Conservation (phyloP, 1,140 invertebrate genomes). For the Macrobrachium rosenbergii region DNA sequence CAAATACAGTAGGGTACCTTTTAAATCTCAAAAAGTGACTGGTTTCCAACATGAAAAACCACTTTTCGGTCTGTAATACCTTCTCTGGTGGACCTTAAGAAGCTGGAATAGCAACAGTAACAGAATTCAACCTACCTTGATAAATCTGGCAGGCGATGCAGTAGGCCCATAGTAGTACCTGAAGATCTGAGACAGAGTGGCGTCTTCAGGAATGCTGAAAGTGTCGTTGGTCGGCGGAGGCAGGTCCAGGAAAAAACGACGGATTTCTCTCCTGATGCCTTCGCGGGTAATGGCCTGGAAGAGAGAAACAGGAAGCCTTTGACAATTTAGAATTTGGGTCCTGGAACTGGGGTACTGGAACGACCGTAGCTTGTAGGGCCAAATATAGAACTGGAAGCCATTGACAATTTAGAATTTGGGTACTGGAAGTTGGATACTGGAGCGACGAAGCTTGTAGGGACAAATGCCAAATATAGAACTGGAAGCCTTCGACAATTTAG, state of each 20-base stretch:
- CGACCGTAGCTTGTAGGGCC: not conserved
- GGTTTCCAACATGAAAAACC: not conserved
- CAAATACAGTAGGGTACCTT: too few relatives aligned
- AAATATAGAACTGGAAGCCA: too few relatives aligned
- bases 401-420: too few relatives aligned
- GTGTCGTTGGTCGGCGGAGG: constrained; percentile 7
- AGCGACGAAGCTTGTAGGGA: too few relatives aligned
- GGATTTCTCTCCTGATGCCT: constrained; percentile 35
- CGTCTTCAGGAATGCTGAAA: constrained; percentile 51
- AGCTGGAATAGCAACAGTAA: not conserved
- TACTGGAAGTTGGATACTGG: too few relatives aligned
- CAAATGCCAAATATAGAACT: too few relatives aligned
- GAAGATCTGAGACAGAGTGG: constrained; percentile 43
- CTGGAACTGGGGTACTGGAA: not conserved
- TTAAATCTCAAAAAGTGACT: too few relatives aligned
- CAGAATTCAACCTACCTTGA: constrained; percentile 1
- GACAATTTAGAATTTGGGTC: too few relatives aligned
- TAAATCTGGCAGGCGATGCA: constrained; percentile 37
- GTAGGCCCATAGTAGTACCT: constrained; percentile 29
- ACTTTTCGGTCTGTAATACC: not conserved
- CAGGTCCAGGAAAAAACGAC: constrained; percentile 39
- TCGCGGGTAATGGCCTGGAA: constrained; percentile 47
- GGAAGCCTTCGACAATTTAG: not conserved
- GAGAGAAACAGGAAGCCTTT: not conserved
- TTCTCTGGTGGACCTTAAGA: not conserved